phyloP scores from a whole-genome alignment of 1,140 invertebrate species.

The Brachionus asplanchnoidis region DNA sequence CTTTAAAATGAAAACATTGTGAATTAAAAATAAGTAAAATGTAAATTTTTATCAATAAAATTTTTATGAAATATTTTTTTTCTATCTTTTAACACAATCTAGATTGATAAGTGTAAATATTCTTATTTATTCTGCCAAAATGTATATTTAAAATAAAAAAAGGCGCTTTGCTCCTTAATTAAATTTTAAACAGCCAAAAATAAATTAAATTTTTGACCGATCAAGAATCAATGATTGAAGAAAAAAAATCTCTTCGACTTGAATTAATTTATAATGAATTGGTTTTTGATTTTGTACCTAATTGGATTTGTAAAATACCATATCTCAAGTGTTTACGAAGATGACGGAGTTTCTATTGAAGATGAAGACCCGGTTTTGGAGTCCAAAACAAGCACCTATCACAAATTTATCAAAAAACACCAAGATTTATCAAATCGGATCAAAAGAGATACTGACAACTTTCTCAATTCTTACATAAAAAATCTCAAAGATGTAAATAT shows the following conservation, averaged over 20 bases:
- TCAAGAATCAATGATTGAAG: neutral
- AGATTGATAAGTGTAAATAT: too few species aligned
- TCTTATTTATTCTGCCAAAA: neutral
- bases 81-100: too few species aligned
- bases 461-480: conserved; percentile 27
- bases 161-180: neutral
- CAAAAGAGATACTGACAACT: conserved; percentile 21
- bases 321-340: neutral
- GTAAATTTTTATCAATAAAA: too few species aligned
- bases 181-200: neutral
- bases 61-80: too few species aligned
- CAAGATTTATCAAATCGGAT: neutral
- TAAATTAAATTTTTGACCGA: neutral
- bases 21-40: too few species aligned
- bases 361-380: neutral
- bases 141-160: neutral
- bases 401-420: neutral
- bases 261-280: neutral
- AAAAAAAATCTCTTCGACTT: neutral
- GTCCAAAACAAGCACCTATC: neutral
- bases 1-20: too few species aligned
- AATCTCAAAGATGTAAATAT: conserved; percentile 18
- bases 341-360: conserved; percentile 23
- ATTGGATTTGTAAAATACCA: neutral
- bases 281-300: neutral